Evolutionary conservation across 2,888 invertebrate species (phyloP), one percentile per base, ranked within the genome.

Genomic region (Aquatica leii): DNA sequence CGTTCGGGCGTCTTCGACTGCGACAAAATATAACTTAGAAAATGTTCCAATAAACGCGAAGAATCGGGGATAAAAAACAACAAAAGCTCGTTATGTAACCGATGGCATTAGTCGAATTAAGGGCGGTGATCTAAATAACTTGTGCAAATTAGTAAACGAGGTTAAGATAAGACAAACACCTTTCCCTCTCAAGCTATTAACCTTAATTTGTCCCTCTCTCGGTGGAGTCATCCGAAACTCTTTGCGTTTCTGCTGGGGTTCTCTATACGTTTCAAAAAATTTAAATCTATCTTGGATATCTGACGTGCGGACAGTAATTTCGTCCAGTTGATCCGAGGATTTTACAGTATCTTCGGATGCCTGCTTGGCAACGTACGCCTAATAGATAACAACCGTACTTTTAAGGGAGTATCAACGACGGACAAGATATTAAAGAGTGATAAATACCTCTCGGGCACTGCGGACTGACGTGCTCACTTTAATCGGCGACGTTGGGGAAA

Each of bases 221-320:
- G 95, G 95, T 65, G 95, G 95, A 37, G 95, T 95, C 83, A 95
- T 94, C 73, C 94, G 87, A 84, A 95, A 95, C 79, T 88, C 86
- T 81, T 89, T 91, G 74, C 88, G 86, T 70, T 86, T 83, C 76
- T 85, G 84, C 72, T 86, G 86, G 71, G 90, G 89, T 52, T 92
- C 91, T 76, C 86, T 87, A 85, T 92, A 95, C 0, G 90, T 90
- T 86, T 95, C 95, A 83, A 95, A 95, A 86, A 95, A 95, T 82
- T 92, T 91, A 86, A 95, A 96, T 74, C 93, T 87, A 78, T 92
- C 90, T 59, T 92, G 89, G 72, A 95, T 89, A 80, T 94, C 94
- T 0, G 91, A 89, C 0, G 94, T 93, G 81, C 91, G 87, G 60
- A 94, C 89, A 76, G 87, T 87, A 17, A 94, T 87, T 73, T 94